Percentiles rank a stretch among this genome's conserved stretches.
phyloP scores from a whole-genome alignment of 1,140 invertebrate species.

The Camponotus pennsylvanicus region DNA sequence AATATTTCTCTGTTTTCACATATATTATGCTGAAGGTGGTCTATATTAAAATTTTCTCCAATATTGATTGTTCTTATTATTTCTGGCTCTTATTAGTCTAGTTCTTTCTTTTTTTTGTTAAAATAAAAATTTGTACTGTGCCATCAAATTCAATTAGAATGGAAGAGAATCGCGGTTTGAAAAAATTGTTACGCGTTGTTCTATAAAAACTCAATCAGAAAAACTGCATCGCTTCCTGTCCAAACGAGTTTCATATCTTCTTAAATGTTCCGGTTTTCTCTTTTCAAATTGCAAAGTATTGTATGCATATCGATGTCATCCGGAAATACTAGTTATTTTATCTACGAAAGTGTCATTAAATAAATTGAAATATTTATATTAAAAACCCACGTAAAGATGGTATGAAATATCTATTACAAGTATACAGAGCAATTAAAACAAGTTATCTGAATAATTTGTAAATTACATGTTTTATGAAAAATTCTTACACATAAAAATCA shows the following conservation, averaged over 20 bases:
- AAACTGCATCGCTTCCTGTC: neutral
- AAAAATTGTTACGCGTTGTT: neutral
- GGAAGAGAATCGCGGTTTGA: neutral
- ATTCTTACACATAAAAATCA: too few species aligned
- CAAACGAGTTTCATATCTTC: neutral
- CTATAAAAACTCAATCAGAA: neutral
- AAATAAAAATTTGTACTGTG: neutral
- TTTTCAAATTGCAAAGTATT: neutral
- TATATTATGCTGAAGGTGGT: too few species aligned
- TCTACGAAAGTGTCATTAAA: conserved; percentile 7
- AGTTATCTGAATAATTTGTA: too few species aligned
- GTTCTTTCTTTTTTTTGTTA: too few species aligned
- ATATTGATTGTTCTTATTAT: too few species aligned
- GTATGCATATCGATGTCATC: neutral
- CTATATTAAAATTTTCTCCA: too few species aligned
- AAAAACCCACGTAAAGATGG: neutral
- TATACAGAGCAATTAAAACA: too few species aligned
- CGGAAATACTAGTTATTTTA: conserved; percentile 6
- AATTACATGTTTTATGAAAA: too few species aligned
- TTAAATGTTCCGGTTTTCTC: neutral
- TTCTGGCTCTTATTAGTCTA: too few species aligned
- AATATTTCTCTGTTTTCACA: too few species aligned
- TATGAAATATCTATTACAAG: neutral
- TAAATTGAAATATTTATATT: neutral
- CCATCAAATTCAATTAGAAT: neutral